Evolutionary conservation across 2,888 invertebrate genomes (phyloP), one percentile per base, ranked within the genome.

Genomic region (Hofmannophila pseudospretella): DNA sequence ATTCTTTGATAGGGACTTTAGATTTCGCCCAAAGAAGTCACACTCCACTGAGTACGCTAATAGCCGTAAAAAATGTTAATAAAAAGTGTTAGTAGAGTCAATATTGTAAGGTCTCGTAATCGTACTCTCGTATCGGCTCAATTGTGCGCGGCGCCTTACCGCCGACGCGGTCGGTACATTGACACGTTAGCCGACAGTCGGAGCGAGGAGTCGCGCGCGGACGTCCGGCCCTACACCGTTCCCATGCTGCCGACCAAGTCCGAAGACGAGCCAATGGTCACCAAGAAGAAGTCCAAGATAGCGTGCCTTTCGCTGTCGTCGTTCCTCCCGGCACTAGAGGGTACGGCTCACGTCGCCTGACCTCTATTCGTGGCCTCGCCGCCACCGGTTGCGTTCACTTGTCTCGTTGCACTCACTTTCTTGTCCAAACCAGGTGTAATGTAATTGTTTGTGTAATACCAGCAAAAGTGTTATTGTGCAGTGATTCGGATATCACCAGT

Each of bases 281-380:
- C 78, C 64, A 86, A 86, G 72, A 86, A 85, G 79, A 84, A 84
- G 57, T 79, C 76, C 36, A 85, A 82, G 72, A 84, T 86, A 75
- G 82, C 86, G 69, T 86, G 86, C 57, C 70, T 86, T 42, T 85
- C 86, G 45, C 62, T 86, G 47, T 76, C 84, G 10, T 75, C 85
- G 41, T 80, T 86, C 58, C 79, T 86, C 42, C 86, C 86, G 53
- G 82, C 82, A 39, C 54, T 86, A 59, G 86, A 86, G 85, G 86
- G 86, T 86, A 84, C 70, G 66, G 54, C 53, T 47, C 38, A 57
- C 51, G 65, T 59, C 38, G 48, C 49, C n/a, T 78, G 80, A 80
- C 82, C 80, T 84, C 70, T 70, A 71, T 71, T 57, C 39, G 59
- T 67, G 81, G 74, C 85, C 81, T 79, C 78, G 76, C 53, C 53